These are phyloP conservation scores for Periophthalmodon schlosseri DNA, from an alignment of 2,113 vertebrate genomes.

Conservation along the genomic window DNA sequence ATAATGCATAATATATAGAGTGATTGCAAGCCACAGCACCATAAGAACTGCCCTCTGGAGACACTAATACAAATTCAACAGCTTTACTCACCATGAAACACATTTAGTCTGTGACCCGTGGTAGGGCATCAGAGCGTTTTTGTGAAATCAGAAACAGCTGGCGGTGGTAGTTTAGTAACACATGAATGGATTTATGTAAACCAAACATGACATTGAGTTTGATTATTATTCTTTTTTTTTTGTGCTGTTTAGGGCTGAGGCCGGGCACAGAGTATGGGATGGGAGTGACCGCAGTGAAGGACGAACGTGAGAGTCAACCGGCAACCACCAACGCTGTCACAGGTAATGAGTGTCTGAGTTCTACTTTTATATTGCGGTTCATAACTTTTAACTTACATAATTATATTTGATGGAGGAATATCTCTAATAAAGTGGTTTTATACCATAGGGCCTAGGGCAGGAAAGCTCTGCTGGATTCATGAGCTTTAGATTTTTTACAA, in stretches of 20 bases:
- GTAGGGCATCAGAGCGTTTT: slow-evolving; percentile 47
- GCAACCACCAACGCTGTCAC: slow-evolving; percentile 94
- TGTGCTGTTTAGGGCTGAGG: slow-evolving; percentile 80
- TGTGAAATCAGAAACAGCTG: slow-evolving; percentile 62
- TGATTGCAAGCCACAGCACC: slow-evolving; percentile 48
- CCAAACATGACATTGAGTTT: slow-evolving; percentile 37
- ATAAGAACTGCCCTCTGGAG: slow-evolving; percentile 56
- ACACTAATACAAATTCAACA: slow-evolving; percentile 61
- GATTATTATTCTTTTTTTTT: slow-evolving; percentile 4
- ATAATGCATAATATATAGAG: slow-evolving; percentile 17
- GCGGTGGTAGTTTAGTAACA: slow-evolving; percentile 37
- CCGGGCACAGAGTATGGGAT: slow-evolving; percentile 96
- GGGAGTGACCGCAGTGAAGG: slow-evolving; percentile 92
- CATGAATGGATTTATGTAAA: slow-evolving; percentile 33
- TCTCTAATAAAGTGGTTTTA: too few relatives aligned
- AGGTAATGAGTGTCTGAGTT: slow-evolving; percentile 73
- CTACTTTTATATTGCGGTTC: too few relatives aligned
- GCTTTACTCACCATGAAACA: slow-evolving; percentile 55
- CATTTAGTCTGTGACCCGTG: slow-evolving; percentile 58
- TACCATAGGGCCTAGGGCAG: too few relatives aligned
- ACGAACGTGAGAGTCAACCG: slow-evolving; percentile 88
- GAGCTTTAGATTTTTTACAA: too few relatives aligned
- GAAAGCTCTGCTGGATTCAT: too few relatives aligned
- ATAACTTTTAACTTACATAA: too few relatives aligned
- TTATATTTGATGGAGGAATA: too few relatives aligned